Conservation (phyloP, 2,888 invertebrate genomes). For the Amiota minor region DNA sequence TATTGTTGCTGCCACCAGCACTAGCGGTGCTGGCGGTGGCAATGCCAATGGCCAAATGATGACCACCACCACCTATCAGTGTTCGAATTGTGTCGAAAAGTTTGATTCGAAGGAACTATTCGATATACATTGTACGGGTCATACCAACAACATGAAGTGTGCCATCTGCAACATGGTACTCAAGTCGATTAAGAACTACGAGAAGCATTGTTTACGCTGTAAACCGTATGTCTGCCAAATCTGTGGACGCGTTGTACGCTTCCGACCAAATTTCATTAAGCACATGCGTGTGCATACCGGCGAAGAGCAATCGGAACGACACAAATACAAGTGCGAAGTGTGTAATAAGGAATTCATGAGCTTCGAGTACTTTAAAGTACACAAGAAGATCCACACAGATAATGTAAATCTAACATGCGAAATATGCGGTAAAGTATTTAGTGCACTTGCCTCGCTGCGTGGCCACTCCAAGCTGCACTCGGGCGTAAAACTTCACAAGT, state of each 20-base stretch:
- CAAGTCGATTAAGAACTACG: constrained; percentile 73
- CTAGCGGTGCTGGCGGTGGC: constrained; percentile 33
- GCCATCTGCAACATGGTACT: constrained; percentile 73
- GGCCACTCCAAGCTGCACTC: constrained; percentile 73
- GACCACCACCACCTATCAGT: constrained; percentile 64
- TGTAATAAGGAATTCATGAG: constrained; percentile 77
- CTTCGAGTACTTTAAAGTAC: constrained; percentile 76
- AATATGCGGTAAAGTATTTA: constrained; percentile 75
- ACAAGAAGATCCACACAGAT: constrained; percentile 77
- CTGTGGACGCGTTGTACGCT: constrained; percentile 72
- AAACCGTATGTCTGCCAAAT: constrained; percentile 74
- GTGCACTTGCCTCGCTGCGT: constrained; percentile 72
- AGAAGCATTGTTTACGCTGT: constrained; percentile 73
- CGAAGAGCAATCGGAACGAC: constrained; percentile 72
- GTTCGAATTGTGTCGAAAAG: constrained; percentile 70
- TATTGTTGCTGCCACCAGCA: constrained; percentile 30
- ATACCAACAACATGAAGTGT: constrained; percentile 73
- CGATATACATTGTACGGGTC: constrained; percentile 72
- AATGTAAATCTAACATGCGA: constrained; percentile 76
- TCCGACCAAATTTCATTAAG: constrained; percentile 73
- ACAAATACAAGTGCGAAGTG: constrained; percentile 76
- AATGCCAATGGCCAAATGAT: constrained; percentile 42
- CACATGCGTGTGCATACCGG: constrained; percentile 74
- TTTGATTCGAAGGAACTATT: constrained; percentile 72
- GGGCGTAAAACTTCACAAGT: constrained; percentile 73